These are phyloP conservation scores for Mactromeris polynyma DNA, from an alignment of 2,888 invertebrate species.

Conservation along the genomic window DNA sequence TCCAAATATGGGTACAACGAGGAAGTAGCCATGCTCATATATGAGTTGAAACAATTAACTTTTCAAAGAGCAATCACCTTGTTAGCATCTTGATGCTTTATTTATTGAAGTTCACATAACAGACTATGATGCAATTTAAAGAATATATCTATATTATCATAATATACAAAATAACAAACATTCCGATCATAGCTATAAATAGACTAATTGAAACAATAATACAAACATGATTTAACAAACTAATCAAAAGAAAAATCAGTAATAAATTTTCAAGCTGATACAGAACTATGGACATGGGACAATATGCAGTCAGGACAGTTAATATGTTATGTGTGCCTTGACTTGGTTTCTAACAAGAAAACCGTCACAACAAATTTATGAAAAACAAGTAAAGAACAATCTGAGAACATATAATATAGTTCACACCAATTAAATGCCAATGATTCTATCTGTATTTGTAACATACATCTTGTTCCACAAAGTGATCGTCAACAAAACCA, in stretches of 20 bases:
- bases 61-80: too few relatives aligned
- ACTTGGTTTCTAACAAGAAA: neutral
- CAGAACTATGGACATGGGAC: neutral
- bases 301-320: neutral
- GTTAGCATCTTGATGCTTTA: too few relatives aligned
- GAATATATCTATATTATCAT: neutral
- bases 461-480: too few relatives aligned
- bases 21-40: too few relatives aligned
- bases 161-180: neutral
- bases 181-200: neutral
- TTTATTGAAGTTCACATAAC: too few relatives aligned
- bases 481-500: too few relatives aligned
- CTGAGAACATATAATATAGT: too few relatives aligned
- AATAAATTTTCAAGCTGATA: neutral
- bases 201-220: neutral
- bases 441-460: too few relatives aligned
- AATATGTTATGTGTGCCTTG: neutral
- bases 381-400: neutral
- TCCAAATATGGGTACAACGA: too few relatives aligned
- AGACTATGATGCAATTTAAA: too few relatives aligned
- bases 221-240: neutral
- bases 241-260: neutral
- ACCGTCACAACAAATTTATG: neutral
- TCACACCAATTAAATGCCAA: too few relatives aligned
- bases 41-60: too few relatives aligned